Evolutionary conservation across 2,113 vertebrate species (phyloP), one percentile per base, ranked within the genome.

Genomic region (Epinephelus lanceolatus): DNA sequence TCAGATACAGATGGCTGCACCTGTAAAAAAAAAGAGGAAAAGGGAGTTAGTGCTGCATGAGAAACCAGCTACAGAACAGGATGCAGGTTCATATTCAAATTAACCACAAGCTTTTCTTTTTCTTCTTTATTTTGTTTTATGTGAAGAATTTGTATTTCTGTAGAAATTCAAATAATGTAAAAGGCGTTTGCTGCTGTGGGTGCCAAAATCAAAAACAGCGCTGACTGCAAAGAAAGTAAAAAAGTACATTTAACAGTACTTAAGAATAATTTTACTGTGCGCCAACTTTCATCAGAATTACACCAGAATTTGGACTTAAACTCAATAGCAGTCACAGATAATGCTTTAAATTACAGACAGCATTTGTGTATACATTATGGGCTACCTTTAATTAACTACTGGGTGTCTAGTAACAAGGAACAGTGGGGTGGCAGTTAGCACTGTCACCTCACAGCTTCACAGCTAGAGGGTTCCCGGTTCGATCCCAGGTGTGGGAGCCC

Each of bases 61-160:
- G 17, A 78, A 18, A 73, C 37, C 30, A 19, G 27, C 27, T 52
- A 42, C 60, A 74, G 60, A 66, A 84, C 71, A 83, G 84, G 78
- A 85, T 86, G 79, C 81, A 83, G 73, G 76, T 63, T 88, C 33
- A 77, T 74, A 77, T 77, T 57, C 76, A 80, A 68, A 85, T 83
- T 1, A 71, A 75, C 63, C 66, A 66, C 45, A 79, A 33, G 17
- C 0, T 53, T 37, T 37, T 61, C 4, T 23, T 52, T 40, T 21
- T 61, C 9, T 21, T 33, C 9, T 21, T 33, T 1, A 6, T 2
- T 51, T 55, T 0, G 0, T 55, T 75, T 47, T 57, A n/a, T 74
- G 45, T 74, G 18, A 65, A 70, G 2, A 19, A 7, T 12, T 25
- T 59, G 11, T 65, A 56, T 69, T 74, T 69, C 37, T 59, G 52